These are phyloP conservation scores for Tetragnatha montana DNA, from an alignment of 2,888 invertebrate genomes.

Conservation along the genomic window DNA sequence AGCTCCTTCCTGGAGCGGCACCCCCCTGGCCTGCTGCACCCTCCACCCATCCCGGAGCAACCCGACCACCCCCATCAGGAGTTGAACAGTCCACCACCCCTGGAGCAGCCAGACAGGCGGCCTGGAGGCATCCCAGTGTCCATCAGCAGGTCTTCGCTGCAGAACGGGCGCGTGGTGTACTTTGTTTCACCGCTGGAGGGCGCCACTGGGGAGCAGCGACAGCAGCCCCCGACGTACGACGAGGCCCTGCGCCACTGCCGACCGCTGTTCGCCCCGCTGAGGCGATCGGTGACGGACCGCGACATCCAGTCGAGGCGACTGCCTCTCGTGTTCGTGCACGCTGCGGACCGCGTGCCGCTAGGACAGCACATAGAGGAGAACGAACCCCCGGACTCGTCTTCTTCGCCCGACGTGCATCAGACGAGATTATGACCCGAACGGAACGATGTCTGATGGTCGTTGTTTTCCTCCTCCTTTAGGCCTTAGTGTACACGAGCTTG, in stretches of 20 bases:
- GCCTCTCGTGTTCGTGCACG: slow-evolving; percentile 62
- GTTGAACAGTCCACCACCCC: slow-evolving; percentile 8
- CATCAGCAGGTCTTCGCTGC: slow-evolving; percentile 69
- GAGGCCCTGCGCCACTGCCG: slow-evolving; percentile 80
- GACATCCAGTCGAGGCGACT: slow-evolving; percentile 67
- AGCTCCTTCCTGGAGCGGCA: slow-evolving; percentile 60
- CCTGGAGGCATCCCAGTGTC: slow-evolving; percentile 63
- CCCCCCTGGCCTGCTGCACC: slow-evolving; percentile 8
- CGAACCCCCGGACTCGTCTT: slow-evolving; percentile 38
- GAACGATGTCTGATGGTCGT: background rate
- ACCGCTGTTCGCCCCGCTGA: slow-evolving; percentile 73
- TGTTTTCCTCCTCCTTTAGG: no score
- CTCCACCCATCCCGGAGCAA: background rate
- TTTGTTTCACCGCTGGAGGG: slow-evolving; percentile 67
- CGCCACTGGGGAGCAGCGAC: slow-evolving; percentile 48
- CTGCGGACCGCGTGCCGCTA: slow-evolving; percentile 45
- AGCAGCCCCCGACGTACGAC: slow-evolving; percentile 80
- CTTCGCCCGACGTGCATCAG: slow-evolving; percentile 9
- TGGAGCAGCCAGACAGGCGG: slow-evolving; percentile 19
- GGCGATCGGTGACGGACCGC: slow-evolving; percentile 71
- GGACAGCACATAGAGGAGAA: slow-evolving; percentile 65
- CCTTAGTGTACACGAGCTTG: no score
- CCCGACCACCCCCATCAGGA: slow-evolving; percentile 6
- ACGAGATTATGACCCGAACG: slow-evolving; percentile 65
- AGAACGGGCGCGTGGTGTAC: slow-evolving; percentile 65